Conservation (phyloP, 2,797 vertebrate genomes). For the Trachops cirrhosus region DNA sequence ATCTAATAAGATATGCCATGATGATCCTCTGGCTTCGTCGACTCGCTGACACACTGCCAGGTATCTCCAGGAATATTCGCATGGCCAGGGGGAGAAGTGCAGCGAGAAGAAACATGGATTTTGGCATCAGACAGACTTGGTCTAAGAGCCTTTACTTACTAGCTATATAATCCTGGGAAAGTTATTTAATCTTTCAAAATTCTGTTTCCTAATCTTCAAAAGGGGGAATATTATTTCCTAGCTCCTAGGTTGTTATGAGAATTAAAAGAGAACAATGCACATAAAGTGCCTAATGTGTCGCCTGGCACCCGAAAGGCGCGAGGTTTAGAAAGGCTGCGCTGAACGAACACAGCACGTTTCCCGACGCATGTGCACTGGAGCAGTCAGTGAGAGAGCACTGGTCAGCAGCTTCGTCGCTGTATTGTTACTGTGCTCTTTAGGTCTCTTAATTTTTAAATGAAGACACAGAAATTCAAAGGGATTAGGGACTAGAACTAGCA, state of each 20-base stretch:
- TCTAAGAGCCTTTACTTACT: neutral
- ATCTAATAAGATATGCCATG: neutral
- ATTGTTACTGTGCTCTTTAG: neutral
- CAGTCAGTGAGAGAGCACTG: neutral
- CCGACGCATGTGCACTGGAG: neutral
- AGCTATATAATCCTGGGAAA: neutral
- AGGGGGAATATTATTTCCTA: neutral
- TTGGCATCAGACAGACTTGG: neutral
- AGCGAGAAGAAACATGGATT: neutral
- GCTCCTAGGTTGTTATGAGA: neutral
- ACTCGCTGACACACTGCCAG: neutral
- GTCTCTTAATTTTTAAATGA: neutral
- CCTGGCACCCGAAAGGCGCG: neutral
- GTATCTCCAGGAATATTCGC: neutral
- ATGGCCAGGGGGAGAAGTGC: neutral
- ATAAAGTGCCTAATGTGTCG: neutral
- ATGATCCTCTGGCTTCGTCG: neutral
- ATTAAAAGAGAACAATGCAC: neutral
- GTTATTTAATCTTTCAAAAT: conserved; percentile 5
- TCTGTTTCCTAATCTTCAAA: conserved; percentile 21
- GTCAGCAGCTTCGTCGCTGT: neutral
- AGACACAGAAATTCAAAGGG: neutral
- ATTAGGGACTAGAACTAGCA: neutral
- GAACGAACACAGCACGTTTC: neutral
- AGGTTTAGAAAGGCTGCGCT: neutral